Conservation (phyloP, 2,888 invertebrate genomes). For the Myathropa florea region DNA sequence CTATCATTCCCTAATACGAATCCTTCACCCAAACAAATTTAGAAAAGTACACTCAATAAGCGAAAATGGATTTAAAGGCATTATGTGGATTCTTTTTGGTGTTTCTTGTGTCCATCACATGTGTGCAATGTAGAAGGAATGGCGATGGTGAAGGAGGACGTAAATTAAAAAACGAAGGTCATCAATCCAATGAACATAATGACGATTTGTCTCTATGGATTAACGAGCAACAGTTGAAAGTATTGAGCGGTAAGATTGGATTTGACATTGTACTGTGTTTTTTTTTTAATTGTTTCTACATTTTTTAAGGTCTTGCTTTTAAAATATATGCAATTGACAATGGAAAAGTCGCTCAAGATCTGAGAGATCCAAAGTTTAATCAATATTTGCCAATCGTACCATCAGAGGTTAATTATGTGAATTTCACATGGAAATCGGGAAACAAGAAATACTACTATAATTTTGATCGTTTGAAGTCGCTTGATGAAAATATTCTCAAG, state of each 20-base stretch:
- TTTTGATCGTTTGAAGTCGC: conserved; percentile 92
- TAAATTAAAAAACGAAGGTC: conserved; percentile 74
- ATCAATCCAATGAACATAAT: conserved; percentile 73
- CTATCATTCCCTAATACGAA: not conserved
- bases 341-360: conserved; percentile 91
- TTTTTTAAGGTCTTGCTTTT: conserved; percentile 87
- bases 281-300: not conserved
- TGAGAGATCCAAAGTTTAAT: conserved; percentile 94
- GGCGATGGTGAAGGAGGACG: conserved; percentile 72
- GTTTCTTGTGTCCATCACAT: conserved; percentile 31
- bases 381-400: conserved; percentile 94
- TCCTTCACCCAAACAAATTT: not conserved
- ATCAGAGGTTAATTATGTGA: conserved; percentile 93
- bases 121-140: conserved; percentile 54
- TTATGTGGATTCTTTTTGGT: conserved; percentile 27
- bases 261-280: not conserved
- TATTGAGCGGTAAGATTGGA: conserved; percentile 89
- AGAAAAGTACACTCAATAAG: conserved; percentile 14
- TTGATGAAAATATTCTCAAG: conserved; percentile 90
- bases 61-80: conserved; percentile 53
- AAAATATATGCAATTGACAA: conserved; percentile 94
- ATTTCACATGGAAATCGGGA: conserved; percentile 95
- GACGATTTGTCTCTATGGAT: conserved; percentile 92
- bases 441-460: conserved; percentile 91
- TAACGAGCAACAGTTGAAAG: conserved; percentile 93